Evolutionary conservation across 2,113 vertebrate species (phyloP).

Genomic region (Rhabdornis inornatus): DNA sequence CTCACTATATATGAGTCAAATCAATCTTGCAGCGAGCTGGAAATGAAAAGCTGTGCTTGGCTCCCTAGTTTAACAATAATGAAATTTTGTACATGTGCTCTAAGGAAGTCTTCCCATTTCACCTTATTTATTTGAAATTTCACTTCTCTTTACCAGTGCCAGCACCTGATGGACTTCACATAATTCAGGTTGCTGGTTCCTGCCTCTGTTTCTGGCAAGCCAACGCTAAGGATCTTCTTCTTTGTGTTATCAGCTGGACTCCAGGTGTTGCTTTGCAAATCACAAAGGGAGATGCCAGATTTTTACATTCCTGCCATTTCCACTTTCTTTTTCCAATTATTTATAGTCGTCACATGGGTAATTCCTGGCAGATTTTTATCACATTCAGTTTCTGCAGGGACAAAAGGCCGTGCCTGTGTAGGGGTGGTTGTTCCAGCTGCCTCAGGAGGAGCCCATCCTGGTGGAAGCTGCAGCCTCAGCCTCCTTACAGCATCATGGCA

Average conservation of each 20-base stretch:
- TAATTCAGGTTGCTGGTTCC: background rate
- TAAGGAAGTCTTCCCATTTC: background rate
- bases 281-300: background rate
- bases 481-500: background rate
- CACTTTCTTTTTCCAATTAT: background rate
- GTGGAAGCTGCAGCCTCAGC: background rate
- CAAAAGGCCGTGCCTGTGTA: background rate
- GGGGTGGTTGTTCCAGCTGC: background rate
- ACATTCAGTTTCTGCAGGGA: background rate
- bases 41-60: conserved; percentile 45
- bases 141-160: background rate
- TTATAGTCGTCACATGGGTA: background rate
- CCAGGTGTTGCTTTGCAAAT: background rate
- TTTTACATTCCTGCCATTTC: background rate
- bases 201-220: conserved; percentile 1
- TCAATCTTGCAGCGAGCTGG: conserved; percentile 44
- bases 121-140: conserved; percentile 25
- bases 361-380: background rate
- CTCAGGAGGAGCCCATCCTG: accelerated
- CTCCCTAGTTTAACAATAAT: conserved; percentile 21
- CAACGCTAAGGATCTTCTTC: background rate
- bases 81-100: conserved; percentile 3
- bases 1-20: conserved; percentile 29
- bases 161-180: background rate
- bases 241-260: conserved; percentile 15